Evolutionary conservation across 1,140 invertebrate genomes (phyloP), one percentile per base, ranked within the genome.

Genomic region (Anastrepha ludens): DNA sequence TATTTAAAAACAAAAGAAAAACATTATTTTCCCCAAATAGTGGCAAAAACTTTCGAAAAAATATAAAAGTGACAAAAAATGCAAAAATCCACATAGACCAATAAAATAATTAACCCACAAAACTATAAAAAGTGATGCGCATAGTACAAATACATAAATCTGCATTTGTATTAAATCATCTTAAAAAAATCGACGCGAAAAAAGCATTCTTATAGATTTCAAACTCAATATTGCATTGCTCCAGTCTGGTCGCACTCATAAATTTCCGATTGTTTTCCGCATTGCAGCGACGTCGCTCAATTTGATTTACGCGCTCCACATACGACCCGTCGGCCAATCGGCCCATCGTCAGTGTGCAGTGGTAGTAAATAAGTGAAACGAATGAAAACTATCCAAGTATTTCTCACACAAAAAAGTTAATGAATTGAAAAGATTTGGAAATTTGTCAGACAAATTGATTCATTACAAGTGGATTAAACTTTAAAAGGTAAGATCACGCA

Each of bases 241-340:
- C 50, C 11, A 6, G 11, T 55, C 0, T 55, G 50, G 50, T 11
- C 39, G 13, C 8, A 9, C 17, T 20, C 74, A 81, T 29, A 81
- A 58, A 81, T 29, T 29, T n/a, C 44, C 74, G 3, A 5, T 74
- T 74, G 9, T 15, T 8, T 4, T 55, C n/a, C 74, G n/a, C 20
- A 6, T 74, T 74, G 70, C 41, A 17, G 74, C 47, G n/a, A 8
- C 74, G 74, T 4, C 47, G 6, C 41, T 20, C n/a, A n/a, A 55
- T 81, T 81, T 81, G 47, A 81, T 81, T 81, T 81, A 55, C 44
- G 74, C 74, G 17, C 13, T 15, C 41, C 70, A 7, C 74, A 50
- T 55, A 29, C 47, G 8, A 81, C 47, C 74, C 74, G 74, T 81
- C 74, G 74, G 74, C 50, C 11, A 58, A 81, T 81, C 74, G 74